Evolutionary conservation across 2,888 invertebrate genomes (phyloP), one percentile per base, ranked within the genome.

Genomic region (Phorcus lineatus): DNA sequence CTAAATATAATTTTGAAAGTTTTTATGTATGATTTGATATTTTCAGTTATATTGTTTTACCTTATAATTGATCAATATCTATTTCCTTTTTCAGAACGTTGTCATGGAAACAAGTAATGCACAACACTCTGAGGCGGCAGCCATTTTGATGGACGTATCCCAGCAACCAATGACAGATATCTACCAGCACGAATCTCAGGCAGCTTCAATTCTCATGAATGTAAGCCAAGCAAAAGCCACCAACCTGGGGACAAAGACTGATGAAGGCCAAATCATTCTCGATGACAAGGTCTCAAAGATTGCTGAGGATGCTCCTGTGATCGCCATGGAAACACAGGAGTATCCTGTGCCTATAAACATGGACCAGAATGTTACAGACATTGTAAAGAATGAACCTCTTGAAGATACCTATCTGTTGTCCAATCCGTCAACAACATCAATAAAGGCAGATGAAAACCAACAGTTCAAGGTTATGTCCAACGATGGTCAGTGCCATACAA

Each of bases 61-160:
- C 13, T 11, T 11, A 47, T 9, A 11, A 47, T 11, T 11, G 1
- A 47, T 47, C 6, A 13, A 11, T 47, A 47, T 47, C 47, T 47
- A 47, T 47, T 47, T 13, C 13, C 1, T 47, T 47, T 13, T 47
- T 13, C 47, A 47, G 47, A 47, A 47, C 47, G 13, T 47, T 1
- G 47, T 11, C 47, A 47, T 47, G 47, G 47, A 47, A 47, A 47
- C 47, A 11, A 47, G 1, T 47, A 47, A 11, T 47, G 47, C 47
- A 6, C 47, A 40, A 17, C 40, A 70, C 70, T 70, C 70, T 0
- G 70, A 70, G 19, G 70, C 70, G 19, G 70, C 70, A 0, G 40
- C 70, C 70, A 70, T 40, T 36, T 70, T 70, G 31, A 70, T 70
- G 70, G 70, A 70, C 11, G 70, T 70, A n/a, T 70, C 70, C 70